Evolutionary conservation across 2,888 invertebrate genomes (phyloP), one percentile per base, ranked within the genome.

Genomic region (Drosophila koepferae): DNA sequence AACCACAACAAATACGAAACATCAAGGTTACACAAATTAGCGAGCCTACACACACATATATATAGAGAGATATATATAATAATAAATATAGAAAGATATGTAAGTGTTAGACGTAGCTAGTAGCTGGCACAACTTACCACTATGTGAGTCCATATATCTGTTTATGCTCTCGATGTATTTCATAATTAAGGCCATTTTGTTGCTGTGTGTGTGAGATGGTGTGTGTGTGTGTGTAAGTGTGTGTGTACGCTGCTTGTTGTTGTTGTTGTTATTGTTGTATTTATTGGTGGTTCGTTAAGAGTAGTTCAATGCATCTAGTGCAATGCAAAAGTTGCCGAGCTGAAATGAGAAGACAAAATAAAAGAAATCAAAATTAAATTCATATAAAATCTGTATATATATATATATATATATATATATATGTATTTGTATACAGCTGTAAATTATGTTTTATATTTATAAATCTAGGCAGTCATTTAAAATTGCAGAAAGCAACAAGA

Each of bases 111-210:
- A 4, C 3, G 3, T 40, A 10, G 18, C 51, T 38, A 54, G 40
- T 41, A 46, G 38, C 49, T 59, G 36, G 18, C 44, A 23, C 53
- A 49, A 91, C 96, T 95, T 93, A 97, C 97, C 97, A 94, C 97
- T 96, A 94, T 96, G 95, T 95, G 96, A 96, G 93, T 97, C 96
- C 95, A 97, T 95, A 93, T 96, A 95, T 93, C 95, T 95, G 94
- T 97, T 96, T 94, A 97, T 95, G 93, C 95, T 95, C 93, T 96
- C 96, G 94, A 97, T 95, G 93, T 96, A 96, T 93, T 96, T 95
- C 94, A 96, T 95, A 94, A 97, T 95, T 94, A 97, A 95, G 94
- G 97, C 96, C 97, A 97, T 97, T 92, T 92, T 91, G 92, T 89
- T 85, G 80, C 89, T 86, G 73, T 86, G 81, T 85, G 84, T 93